A percentile compares a stretch with the other conserved stretches of the same genome.
Evolutionary conservation across 2,113 vertebrate genomes (phyloP).

Genomic region (Zosterops hypoxanthus): DNA sequence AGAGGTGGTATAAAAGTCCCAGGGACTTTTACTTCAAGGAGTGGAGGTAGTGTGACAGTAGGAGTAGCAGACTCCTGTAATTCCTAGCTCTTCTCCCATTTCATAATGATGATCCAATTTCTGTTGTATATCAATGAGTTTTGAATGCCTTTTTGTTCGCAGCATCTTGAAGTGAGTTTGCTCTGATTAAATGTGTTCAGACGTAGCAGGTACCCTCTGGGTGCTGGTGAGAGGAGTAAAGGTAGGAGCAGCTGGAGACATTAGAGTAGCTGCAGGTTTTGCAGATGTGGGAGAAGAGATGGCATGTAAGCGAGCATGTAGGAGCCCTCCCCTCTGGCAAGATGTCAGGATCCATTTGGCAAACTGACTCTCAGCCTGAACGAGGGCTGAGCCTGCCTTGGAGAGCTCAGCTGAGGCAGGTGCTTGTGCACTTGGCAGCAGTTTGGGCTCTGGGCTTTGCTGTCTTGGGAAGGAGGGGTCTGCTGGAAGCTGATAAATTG

Average conservation of each 20-base stretch:
- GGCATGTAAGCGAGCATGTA: not conserved
- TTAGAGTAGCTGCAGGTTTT: not conserved
- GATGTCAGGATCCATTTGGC: conserved; percentile 10
- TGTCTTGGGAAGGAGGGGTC: not conserved
- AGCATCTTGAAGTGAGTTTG: not conserved
- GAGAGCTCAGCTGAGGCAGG: not conserved
- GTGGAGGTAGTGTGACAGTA: not conserved
- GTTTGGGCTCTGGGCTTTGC: not conserved
- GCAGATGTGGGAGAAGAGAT: not conserved
- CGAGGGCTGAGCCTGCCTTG: not conserved
- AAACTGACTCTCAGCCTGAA: not conserved
- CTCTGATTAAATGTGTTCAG: not conserved
- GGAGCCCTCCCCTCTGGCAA: not conserved
- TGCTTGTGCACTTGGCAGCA: not conserved
- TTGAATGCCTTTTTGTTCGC: not conserved
- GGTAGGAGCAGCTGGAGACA: not conserved
- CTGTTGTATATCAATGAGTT: not conserved
- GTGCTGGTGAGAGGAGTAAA: not conserved
- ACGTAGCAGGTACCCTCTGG: not conserved
- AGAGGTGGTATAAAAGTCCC: not conserved
- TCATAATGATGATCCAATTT: not conserved
- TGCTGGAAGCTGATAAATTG: not conserved
- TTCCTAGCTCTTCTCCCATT: not conserved
- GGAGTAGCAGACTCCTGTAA: not conserved
- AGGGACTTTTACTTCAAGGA: accelerated